Percentiles rank a stretch among this genome's conserved stretches.
Conservation (phyloP, 2,888 invertebrate genomes). For the Syritta pipiens region DNA sequence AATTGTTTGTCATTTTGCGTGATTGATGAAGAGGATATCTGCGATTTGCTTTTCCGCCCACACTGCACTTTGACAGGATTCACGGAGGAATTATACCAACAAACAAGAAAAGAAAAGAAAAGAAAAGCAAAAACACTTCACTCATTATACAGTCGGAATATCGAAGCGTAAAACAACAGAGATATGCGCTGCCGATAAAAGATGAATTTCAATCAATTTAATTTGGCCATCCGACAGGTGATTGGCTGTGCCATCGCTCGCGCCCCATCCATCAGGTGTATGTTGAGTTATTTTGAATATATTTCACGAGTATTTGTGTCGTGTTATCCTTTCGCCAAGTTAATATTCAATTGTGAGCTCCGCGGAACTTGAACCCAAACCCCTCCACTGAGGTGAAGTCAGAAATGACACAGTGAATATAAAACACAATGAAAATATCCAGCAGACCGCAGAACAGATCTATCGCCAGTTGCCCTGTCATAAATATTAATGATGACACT, state of each 20-base stretch:
- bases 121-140: constrained; percentile 8
- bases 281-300: constrained; percentile 69
- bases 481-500: constrained; percentile 70
- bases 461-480: constrained; percentile 66
- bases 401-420: constrained; percentile 44
- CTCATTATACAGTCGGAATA: constrained; percentile 36
- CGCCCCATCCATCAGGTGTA: constrained; percentile 63
- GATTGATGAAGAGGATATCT: constrained; percentile 72
- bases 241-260: constrained; percentile 57
- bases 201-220: constrained; percentile 65
- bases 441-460: constrained; percentile 66
- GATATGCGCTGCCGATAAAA: constrained; percentile 19
- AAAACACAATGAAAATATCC: constrained; percentile 66
- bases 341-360: constrained; percentile 65
- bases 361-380: constrained; percentile 21
- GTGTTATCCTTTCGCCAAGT: constrained; percentile 63
- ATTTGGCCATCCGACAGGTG: constrained; percentile 56
- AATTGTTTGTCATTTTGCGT: constrained; percentile 73
- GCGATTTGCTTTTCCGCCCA: constrained; percentile 70
- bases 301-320: constrained; percentile 59
- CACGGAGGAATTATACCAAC: not conserved
- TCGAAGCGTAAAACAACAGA: constrained; percentile 29
- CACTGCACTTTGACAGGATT: constrained; percentile 8
- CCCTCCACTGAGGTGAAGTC: not conserved
- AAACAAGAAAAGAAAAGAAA: not conserved